A percentile compares a stretch with the other conserved stretches of the same genome.
These are phyloP conservation scores for Pantherophis vulpinus DNA, from an alignment of 2,797 vertebrate species.

Conservation along the genomic window DNA sequence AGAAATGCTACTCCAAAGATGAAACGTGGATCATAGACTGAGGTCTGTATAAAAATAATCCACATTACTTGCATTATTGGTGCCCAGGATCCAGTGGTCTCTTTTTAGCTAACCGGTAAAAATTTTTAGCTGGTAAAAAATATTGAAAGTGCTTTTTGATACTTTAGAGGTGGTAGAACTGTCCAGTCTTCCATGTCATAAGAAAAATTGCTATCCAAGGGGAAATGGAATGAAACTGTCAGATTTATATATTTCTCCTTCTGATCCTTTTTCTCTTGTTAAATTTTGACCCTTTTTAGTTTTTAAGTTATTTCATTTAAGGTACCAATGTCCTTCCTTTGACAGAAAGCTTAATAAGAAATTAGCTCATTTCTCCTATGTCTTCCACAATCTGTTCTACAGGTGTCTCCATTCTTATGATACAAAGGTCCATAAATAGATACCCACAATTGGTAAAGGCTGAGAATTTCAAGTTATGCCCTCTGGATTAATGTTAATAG, in stretches of 20 bases:
- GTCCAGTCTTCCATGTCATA: not conserved
- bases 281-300: not conserved
- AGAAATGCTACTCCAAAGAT: not conserved
- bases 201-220: not conserved
- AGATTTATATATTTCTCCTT: not conserved
- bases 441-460: not conserved
- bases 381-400: no score
- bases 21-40: no score
- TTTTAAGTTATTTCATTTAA: not conserved
- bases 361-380: not conserved
- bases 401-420: not conserved
- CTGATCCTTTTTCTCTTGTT: not conserved
- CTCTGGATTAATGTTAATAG: not conserved
- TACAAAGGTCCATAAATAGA: not conserved
- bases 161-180: not conserved
- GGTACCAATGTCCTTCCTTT: not conserved
- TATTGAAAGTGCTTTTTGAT: not conserved
- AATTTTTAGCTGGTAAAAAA: not conserved
- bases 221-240: not conserved
- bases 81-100: not conserved
- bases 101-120: not conserved
- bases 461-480: not conserved
- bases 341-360: not conserved
- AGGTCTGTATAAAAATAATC: not conserved
- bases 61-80: not conserved